These are phyloP conservation scores for Drosophila pandora DNA, from an alignment of 1,140 invertebrate genomes.

Conservation along the genomic window DNA sequence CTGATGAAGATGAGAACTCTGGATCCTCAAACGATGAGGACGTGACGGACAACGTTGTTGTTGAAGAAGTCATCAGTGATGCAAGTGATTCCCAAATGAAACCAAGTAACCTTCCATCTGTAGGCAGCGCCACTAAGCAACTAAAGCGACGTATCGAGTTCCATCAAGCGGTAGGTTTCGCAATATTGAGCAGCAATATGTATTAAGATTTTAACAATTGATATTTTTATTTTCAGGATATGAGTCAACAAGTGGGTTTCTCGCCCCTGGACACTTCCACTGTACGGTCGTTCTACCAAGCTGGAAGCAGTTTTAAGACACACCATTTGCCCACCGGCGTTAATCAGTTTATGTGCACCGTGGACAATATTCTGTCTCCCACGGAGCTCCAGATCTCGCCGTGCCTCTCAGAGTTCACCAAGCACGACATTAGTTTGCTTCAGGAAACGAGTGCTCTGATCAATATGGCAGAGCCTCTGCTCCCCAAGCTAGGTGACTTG, in stretches of 20 bases:
- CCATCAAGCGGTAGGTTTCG: conserved; percentile 38
- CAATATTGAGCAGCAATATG: too few relatives aligned
- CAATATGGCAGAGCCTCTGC: conserved; percentile 27
- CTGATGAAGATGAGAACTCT: background rate
- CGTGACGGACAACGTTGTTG: background rate
- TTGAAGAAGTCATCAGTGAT: background rate
- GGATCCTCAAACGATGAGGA: background rate
- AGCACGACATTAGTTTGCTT: conserved; percentile 50
- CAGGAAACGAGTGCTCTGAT: conserved; percentile 54
- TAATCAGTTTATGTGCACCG: conserved; percentile 54
- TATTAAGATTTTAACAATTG: too few relatives aligned
- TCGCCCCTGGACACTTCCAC: conserved; percentile 65
- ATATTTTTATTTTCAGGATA: conserved; percentile 21
- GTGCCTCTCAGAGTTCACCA: conserved; percentile 56
- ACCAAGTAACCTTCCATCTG: background rate
- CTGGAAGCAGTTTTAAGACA: conserved; percentile 46
- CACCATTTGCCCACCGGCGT: conserved; percentile 62
- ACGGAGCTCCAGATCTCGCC: conserved; percentile 68
- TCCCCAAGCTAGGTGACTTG: conserved; percentile 30
- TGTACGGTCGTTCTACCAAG: conserved; percentile 40
- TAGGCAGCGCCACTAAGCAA: conserved; percentile 12
- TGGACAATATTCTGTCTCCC: conserved; percentile 51
- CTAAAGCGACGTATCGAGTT: conserved; percentile 38
- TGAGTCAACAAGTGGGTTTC: conserved; percentile 32
- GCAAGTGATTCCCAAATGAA: background rate